A percentile compares a stretch with the other conserved stretches of the same genome.
Evolutionary conservation across 2,888 invertebrate genomes (phyloP).

Genomic region (Eledona agricola): DNA sequence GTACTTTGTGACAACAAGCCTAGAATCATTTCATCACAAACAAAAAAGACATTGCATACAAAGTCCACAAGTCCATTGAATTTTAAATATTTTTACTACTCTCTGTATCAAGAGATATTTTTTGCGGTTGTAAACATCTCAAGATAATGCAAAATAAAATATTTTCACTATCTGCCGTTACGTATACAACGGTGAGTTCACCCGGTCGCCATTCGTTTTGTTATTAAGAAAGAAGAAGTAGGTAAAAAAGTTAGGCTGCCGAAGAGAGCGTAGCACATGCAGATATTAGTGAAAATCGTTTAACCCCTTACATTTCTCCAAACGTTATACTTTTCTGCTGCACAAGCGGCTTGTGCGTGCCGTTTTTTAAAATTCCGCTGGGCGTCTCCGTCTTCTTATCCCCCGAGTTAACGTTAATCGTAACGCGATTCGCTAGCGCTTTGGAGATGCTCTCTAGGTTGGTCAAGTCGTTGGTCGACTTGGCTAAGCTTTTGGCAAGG

Average conservation of each 20-base stretch:
- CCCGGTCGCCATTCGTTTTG: too few species aligned
- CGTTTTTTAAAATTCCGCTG: constrained; percentile 66
- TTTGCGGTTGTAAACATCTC: too few species aligned
- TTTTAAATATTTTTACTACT: too few species aligned
- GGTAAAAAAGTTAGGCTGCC: constrained; percentile 13
- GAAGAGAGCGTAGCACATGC: constrained; percentile 6
- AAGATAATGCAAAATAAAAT: too few species aligned
- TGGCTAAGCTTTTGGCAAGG: constrained; percentile 54
- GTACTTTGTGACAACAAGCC: too few species aligned
- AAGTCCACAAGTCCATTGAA: too few species aligned
- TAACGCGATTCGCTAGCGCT: constrained; percentile 55
- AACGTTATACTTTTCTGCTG: constrained; percentile 64
- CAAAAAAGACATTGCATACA: too few species aligned
- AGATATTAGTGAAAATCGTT: constrained; percentile 10
- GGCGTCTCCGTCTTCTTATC: constrained; percentile 56
- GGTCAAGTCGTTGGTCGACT: constrained; percentile 56
- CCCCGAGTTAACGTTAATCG: constrained; percentile 53
- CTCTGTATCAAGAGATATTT: too few species aligned
- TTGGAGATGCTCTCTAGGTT: constrained; percentile 46
- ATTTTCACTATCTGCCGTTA: too few species aligned
- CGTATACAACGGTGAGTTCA: too few species aligned
- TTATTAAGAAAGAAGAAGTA: constrained; percentile 15
- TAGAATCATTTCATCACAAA: too few species aligned
- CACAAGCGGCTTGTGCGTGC: constrained; percentile 55
- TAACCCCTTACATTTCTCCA: constrained; percentile 62